Evolutionary conservation across 2,113 vertebrate species (phyloP), one percentile per base, ranked within the genome.

Genomic region (Lethenteron camtschaticum): DNA sequence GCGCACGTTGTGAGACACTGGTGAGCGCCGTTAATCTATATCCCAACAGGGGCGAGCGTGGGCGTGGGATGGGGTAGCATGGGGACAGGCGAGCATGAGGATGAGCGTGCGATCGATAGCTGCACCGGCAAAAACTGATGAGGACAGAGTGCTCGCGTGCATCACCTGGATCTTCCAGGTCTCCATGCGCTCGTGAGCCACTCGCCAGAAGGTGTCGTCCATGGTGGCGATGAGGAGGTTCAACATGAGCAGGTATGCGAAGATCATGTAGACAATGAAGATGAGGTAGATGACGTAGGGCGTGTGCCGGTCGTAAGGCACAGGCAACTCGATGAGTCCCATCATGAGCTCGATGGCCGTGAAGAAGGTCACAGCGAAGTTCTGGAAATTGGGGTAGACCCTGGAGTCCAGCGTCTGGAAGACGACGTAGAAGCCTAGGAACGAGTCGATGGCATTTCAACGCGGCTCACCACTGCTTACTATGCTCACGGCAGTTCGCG

Each of bases 161-260:
- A 55, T 68, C 70, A 70, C 75, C 71, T 71, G 2, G 0, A 68
- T 12, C 14, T 68, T 70, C 73, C 58, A 55, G 10, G 74, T 57
- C 56, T 63, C 56, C 56, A 72, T 70, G 68, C 55, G 24, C 13
- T 59, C 69, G 18, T 72, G 18, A 55, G 69, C 68, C 70, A 12
- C 18, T 76, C 70, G 57, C 73, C 69, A 69, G 56, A 68, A 73
- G 14, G 18, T 66, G 68, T 72, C 71, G 57, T 73, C 59, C 71
- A 73, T 74, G 69, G 55, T 69, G 41, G 66, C 68, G 1, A 71
- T 71, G 57, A 73, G 16, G 68, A 8, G 63, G 5, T 68, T 73
- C 68, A 74, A 56, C 68, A 73, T 69, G 63, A 74, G 60, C 12
- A 75, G 70, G 58, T 73, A 70, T 24, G 71, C 69, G 70, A 74